phyloP scores from a whole-genome alignment of 2,113 vertebrate species.

The Lagopus leucura region DNA sequence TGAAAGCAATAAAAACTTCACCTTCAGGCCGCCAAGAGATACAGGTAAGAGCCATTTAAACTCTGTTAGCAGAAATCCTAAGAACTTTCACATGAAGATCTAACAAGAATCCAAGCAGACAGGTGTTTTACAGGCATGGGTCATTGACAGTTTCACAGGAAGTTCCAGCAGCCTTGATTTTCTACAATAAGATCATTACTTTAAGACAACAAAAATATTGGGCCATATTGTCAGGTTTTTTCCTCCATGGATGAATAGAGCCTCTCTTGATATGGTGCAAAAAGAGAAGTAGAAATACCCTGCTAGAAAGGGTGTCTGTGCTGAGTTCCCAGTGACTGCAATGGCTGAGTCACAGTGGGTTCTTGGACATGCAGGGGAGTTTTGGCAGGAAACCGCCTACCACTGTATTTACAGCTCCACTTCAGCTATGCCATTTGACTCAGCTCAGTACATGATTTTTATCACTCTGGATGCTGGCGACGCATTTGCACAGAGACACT shows the following conservation, averaged over 20 bases:
- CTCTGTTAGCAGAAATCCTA: background rate
- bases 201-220: background rate
- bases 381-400: slow-evolving; percentile 72
- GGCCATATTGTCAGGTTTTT: background rate
- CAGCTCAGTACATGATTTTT: slow-evolving; percentile 59
- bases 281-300: slow-evolving; percentile 59
- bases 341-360: slow-evolving; percentile 29
- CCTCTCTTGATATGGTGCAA: background rate
- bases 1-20: background rate
- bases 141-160: background rate
- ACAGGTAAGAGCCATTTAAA: background rate
- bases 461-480: slow-evolving; percentile 36
- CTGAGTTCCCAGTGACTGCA: slow-evolving; percentile 62
- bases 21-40: background rate
- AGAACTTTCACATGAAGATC: background rate
- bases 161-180: background rate
- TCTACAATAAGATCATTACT: background rate
- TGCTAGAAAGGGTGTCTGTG: background rate
- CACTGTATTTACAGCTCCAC: slow-evolving; percentile 57
- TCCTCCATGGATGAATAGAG: slow-evolving; percentile 37
- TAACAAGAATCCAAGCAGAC: background rate
- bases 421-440: slow-evolving; percentile 42
- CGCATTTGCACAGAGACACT: slow-evolving; percentile 9
- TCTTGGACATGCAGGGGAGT: slow-evolving; percentile 65
- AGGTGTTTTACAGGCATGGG: background rate